Base-by-base conservation (phyloP, 2,113 vertebrate genomes). In the Lota lota region DNA sequence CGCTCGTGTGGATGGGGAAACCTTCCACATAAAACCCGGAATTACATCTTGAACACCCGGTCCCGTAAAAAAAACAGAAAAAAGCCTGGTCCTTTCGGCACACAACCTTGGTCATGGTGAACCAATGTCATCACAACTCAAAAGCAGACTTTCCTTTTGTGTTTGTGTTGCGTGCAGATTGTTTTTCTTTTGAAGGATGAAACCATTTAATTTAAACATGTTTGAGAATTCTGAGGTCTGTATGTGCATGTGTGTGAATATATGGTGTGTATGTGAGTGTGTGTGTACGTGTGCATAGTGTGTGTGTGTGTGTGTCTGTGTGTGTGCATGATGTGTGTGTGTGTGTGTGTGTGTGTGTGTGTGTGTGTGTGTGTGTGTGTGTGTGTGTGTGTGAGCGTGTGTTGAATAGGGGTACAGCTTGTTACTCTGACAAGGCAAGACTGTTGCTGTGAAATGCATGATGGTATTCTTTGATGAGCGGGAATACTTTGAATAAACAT, bases 371-470 rank as follows among this genome's bases (percentile, higher is more conserved):
- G 28, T 33, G 28, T 33, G 28, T 33, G 28, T 33, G 28, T 33
- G 28, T 33, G 58, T 60, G 5, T 60, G 5, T 60, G 58, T 21
- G 20, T 60, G 58, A 60, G 68, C 21, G 79, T 63, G 53, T 66
- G 72, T 70, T 60, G 70, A 33, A 33, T 33, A 15, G 2, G 14
- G 40, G 17, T 53, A 66, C 40, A 66, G 73, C 83, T 88, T 88
- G 83, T 88, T 88, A 73, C 64, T 77, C 73, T 88, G 86, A 84
- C 83, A 88, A 75, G 82, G 75, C 53, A 61, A 80, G 79, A 83
- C 86, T 62, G 7, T 71, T 75, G 71, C 74, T 79, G 80, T 85
- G 83, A 88, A 87, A 88, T 88, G 86, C 83, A 85, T 85, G 83
- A 83, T 84, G 82, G 81, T 73, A 79, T 81, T 78, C 73, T 84